Base-by-base conservation (phyloP, 2,797 vertebrate species). In the Ceryle rudis region DNA sequence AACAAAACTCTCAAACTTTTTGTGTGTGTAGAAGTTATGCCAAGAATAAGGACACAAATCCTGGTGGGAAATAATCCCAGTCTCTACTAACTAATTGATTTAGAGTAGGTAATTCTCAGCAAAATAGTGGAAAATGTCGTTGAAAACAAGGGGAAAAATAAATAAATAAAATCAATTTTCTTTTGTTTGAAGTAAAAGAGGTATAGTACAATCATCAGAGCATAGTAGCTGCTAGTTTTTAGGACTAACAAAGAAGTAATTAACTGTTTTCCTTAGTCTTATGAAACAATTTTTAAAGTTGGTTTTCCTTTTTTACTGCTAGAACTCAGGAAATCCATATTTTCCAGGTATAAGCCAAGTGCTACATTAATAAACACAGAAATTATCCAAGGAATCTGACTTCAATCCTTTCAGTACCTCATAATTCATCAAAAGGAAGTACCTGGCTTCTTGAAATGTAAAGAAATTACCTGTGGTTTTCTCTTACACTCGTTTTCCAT, bases 401-500 rank as follows among this genome's bases (percentile, higher is more conserved):
- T 74, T 81, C 57, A 89, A 35, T 77, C 52, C 89, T 92, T 97
- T 81, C 65, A 69, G 21, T 89, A 71, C 60, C 46, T 60, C 66
- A 62, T 86, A 55, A 75, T 93, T 97, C 88, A 90, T 93, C 80
- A 89, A 74, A 96, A 92, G 20, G 69, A 75, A 88, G 69, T 88
- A 73, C 35, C 21, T 67, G 92, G 28, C 14, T 78, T 92, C 85
- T 72, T 61, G 72, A 82, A 55, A 72, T 49, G n/a, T 90, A 81
- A 96, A 71, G 69, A 87, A 91, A 86, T 62, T 69, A 49, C 66
- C 77, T 90, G 70, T 87, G 46, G 67, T 71, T 93, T 87, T 94
- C 78, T 85, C 85, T 74, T 91, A 35, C 41, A 62, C 8, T 90
- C 12, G 54, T 78, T 94, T 96, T 91, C 75, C 65, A 21, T 64